Base-by-base conservation (phyloP, 2,797 vertebrate species). In the Ciconia nigra region DNA sequence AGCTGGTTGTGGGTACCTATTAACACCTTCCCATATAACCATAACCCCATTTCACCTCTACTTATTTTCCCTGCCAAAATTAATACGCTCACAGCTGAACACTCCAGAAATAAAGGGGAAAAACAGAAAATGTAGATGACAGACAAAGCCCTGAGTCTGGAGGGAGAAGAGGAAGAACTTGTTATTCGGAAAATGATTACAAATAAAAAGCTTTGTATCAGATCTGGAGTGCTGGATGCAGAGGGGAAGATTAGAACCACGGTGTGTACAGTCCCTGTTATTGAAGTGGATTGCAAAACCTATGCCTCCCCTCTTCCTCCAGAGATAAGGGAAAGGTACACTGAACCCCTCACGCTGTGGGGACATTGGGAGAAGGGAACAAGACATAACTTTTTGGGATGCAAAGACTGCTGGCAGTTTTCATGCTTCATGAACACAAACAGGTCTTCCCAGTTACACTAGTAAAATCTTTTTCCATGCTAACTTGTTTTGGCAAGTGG, bases 401-500 rank as follows among this genome's bases (percentile, higher is more conserved):
- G 47, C 41, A 74, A 63, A 71, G 37, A 15, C 54, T 8, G 25
- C 49, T 33, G 46, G 70, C 26, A 49, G 28, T 59, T 78, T 74
- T 86, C 61, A 82, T 3, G 58, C 83, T 58, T 58, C 71, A 15
- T 0, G 0, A 90, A 84, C 42, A 72, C 37, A 54, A 94, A 95
- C 73, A 89, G 41, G 91, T 90, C 93, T 63, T 89, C 95, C 87
- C 73, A 87, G 93, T 92, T 69, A 72, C 7, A 35, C 74, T 10
- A 84, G 70, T 58, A 89, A 94, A 85, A 76, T 19, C 33, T 82
- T 83, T 67, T 92, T 55, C 87, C 44, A 54, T 52, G 21, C 15
- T 92, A 90, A 92, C 62, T 84, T 87, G 73, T 81, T 96, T 90
- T 79, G 87, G 66, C 87, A 87, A 79, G 73, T 5, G 26, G 51